These are phyloP conservation scores for Yponomeuta malinellus DNA, from an alignment of 2,888 invertebrate species.

Conservation along the genomic window DNA sequence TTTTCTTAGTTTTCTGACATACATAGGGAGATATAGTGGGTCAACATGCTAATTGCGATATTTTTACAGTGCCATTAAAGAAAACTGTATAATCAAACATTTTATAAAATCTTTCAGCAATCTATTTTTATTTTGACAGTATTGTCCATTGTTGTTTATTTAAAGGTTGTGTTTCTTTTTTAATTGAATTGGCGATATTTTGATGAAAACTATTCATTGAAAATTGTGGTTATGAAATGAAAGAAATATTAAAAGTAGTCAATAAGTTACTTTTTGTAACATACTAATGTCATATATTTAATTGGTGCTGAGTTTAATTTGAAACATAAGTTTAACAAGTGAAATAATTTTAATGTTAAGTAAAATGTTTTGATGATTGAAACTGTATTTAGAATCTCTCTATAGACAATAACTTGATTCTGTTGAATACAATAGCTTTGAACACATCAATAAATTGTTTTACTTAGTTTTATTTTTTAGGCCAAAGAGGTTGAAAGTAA, in stretches of 20 bases:
- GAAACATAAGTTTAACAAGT: neutral
- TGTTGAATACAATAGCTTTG: neutral
- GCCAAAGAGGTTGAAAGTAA: neutral
- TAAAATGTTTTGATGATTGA: neutral
- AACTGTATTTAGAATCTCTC: neutral
- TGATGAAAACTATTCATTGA: neutral
- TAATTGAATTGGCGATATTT: neutral
- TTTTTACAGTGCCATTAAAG: neutral
- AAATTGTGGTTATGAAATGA: neutral
- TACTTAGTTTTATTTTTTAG: neutral
- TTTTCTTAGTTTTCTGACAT: too few relatives aligned
- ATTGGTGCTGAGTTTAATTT: constrained; percentile 23
- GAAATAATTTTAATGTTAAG: neutral
- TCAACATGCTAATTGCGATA: too few relatives aligned
- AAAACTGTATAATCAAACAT: neutral
- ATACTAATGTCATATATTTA: neutral
- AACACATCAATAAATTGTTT: neutral
- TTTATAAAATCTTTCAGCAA: neutral
- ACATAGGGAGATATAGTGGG: too few relatives aligned
- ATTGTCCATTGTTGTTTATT: neutral
- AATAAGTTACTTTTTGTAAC: neutral
- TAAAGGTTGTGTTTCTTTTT: neutral
- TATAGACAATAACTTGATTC: neutral
- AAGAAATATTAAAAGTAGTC: neutral
- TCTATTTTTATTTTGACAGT: neutral